Base-by-base conservation (phyloP, 1,140 invertebrate species). In the Hyphantria cunea region DNA sequence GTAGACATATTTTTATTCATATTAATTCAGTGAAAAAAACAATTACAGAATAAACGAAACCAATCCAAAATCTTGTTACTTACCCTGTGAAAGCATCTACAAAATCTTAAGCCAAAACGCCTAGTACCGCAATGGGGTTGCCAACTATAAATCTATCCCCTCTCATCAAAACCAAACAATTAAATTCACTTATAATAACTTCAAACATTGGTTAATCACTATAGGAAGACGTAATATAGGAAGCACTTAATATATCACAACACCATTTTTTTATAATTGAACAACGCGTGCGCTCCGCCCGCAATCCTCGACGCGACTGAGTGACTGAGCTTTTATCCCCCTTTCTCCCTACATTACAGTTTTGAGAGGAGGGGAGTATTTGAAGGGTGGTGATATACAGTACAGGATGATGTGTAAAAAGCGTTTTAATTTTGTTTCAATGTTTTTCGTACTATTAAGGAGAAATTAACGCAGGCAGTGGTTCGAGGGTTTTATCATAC, bases 241-340 rank as follows among this genome's bases (percentile, higher is more conserved):
- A 60, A 60, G 56, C 47, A 60, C 56, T 51, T 14, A 13, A n/a
- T 25, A n/a, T 42, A 42, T 60, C 56, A 60, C 56, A 51, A 50
- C 48, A 44, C 37, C 44, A 49, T 58, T 7, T 3, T 50, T n/a
- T 31, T 31, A 8, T 42, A 51, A 32, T 42, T 15, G 17, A 32
- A 17, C 37, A 13, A 33, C 34, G 34, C 56, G 63, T 59, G 41
- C 33, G 56, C 14, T 50, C 62, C 15, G 13, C 11, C 11, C 13
- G 51, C 59, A 37, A 56, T 58, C 54, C 34, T 47, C 34, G 41
- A 53, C 65, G 59, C 58, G 64, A 74, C 74, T 77, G 69, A 70
- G 58, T 55, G 68, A 62, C 58, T 64, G 53, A 34, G 33, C 33
- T 34, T 39, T 39, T 39, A n/a, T 45, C 33, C 58, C 68, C 60